Evolutionary conservation across 2,797 vertebrate genomes (phyloP), one percentile per base, ranked within the genome.

Genomic region (Siniperca undulata): DNA sequence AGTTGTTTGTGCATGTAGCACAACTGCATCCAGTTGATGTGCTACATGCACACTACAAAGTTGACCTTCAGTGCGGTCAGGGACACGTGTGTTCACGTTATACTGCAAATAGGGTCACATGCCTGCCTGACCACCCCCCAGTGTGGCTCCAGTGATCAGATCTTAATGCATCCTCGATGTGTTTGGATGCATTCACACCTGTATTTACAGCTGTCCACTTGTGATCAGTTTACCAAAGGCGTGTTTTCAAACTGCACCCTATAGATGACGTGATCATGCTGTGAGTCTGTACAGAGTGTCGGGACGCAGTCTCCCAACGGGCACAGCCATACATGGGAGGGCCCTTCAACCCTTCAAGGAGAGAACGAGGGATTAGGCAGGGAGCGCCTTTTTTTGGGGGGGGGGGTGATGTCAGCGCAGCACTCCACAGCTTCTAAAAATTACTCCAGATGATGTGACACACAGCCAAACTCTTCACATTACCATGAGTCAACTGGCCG

Each of bases 381-480:
- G 84, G 81, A 83, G 74, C 34, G 61, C 84, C 78, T 88, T 82
- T 74, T 42, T 72, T 77, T 67, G 77, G 68, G 16, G 50, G 70
- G 30, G 20, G 62, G 22, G 66, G 72, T 91, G 90, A 91, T 91
- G 91, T 92, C 90, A 92, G 85, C 0, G 42, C 14, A 1, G 42
- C 72, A 40, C 77, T 88, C 79, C 73, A 59, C 74, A 75, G 87
- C 58, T 88, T 92, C 94, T 95, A 93, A 94, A 95, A 94, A 92
- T 94, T 83, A 87, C 93, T 88, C 85, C 89, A 87, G 91, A 92
- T 87, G 88, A 92, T 92, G 61, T 93, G 84, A 90, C 72, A 62
- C 71, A 3, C 40, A 56, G 86, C 81, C 81, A 83, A 89, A 91
- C 87, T 94, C 90, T 91, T 95, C 94, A 94, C 89, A 94, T 95